Conservation (phyloP, 2,888 invertebrate species). For the Drosophila eohydei region DNA sequence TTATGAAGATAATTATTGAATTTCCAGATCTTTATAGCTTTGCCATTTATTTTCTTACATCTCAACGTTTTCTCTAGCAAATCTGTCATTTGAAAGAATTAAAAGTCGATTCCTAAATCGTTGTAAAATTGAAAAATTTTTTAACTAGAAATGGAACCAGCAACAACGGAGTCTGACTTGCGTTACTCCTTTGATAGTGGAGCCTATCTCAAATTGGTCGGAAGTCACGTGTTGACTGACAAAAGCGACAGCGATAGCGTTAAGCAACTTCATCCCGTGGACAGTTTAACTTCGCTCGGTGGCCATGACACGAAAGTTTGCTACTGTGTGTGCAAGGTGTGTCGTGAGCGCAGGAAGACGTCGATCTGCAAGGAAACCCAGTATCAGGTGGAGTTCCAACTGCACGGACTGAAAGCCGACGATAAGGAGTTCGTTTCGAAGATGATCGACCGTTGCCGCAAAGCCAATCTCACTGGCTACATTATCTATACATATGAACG, state of each 20-base stretch:
- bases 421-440: rapidly evolving
- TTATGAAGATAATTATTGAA: background rate
- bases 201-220: background rate
- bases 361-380: background rate
- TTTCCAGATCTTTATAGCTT: background rate
- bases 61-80: background rate
- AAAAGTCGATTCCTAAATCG: background rate
- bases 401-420: background rate
- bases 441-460: background rate
- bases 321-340: background rate
- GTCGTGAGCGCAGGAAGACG: background rate
- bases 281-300: rapidly evolving
- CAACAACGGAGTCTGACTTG: too few species aligned
- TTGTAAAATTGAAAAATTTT: too few species aligned
- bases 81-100: background rate
- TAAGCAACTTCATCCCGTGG: rapidly evolving
- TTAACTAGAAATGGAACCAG: too few species aligned
- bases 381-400: background rate
- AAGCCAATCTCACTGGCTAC: background rate
- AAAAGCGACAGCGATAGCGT: rapidly evolving
- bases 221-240: background rate
- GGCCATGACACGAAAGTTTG: background rate
- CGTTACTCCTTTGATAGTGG: background rate
- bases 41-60: background rate
- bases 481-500: background rate